phyloP scores from a whole-genome alignment of 2,888 invertebrate genomes.

The Aelia acuminata region DNA sequence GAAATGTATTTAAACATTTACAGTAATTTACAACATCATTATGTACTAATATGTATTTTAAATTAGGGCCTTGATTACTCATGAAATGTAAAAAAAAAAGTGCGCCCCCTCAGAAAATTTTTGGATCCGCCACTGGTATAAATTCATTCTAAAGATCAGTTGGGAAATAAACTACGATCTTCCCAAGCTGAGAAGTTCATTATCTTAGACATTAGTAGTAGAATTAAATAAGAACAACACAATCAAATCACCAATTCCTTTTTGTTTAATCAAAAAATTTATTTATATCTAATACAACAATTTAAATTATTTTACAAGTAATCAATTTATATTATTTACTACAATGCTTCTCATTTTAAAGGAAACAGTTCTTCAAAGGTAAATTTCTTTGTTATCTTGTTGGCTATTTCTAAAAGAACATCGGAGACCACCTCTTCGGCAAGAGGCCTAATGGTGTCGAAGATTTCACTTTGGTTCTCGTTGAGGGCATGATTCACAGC shows the following conservation, averaged over 20 bases:
- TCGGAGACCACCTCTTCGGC: constrained; percentile 77
- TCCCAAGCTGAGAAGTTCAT: too few species aligned
- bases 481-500: constrained; percentile 79
- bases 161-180: too few species aligned
- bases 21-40: too few species aligned
- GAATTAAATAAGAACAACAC: too few species aligned
- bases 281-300: not conserved
- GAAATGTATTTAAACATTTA: too few species aligned
- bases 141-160: too few species aligned
- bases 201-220: too few species aligned
- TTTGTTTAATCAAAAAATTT: not conserved
- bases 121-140: too few species aligned
- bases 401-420: constrained; percentile 79
- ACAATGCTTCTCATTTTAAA: not conserved
- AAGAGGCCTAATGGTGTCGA: constrained; percentile 78
- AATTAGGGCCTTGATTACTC: too few species aligned
- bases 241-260: not conserved
- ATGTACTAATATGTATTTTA: too few species aligned
- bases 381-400: constrained; percentile 79
- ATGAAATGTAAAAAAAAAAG: too few species aligned
- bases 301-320: not conserved
- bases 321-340: not conserved
- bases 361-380: constrained; percentile 81
- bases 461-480: constrained; percentile 77
- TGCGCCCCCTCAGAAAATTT: too few species aligned